These are phyloP conservation scores for Bradypodion pumilum DNA, from an alignment of 2,797 vertebrate species.

Conservation along the genomic window DNA sequence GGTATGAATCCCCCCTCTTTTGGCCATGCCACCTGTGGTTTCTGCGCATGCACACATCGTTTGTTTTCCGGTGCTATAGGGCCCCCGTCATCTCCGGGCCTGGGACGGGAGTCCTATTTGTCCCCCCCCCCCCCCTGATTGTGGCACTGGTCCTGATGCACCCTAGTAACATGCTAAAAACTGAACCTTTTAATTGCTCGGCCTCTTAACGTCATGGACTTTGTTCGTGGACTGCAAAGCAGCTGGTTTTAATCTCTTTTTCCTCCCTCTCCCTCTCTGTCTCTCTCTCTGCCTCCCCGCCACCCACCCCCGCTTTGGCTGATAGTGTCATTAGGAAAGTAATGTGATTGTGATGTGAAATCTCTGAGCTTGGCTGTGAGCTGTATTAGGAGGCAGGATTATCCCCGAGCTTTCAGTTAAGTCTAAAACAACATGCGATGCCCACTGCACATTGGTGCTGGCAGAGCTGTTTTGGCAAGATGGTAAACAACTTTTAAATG, in stretches of 20 bases:
- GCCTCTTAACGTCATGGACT: conserved; percentile 48
- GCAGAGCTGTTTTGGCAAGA: conserved; percentile 31
- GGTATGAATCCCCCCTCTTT: no score
- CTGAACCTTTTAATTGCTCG: conserved; percentile 50
- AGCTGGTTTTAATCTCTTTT: conserved; percentile 22
- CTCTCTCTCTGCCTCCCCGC: not conserved
- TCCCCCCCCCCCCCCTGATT: no score
- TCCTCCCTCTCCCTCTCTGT: not conserved
- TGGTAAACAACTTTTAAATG: conserved; percentile 74
- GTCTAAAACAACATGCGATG: conserved; percentile 37
- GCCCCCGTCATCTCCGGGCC: no score
- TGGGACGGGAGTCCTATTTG: no score
- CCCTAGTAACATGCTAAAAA: not conserved
- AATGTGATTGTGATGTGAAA: conserved; percentile 20
- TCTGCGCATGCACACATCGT: no score
- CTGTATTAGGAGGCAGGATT: conserved; percentile 35
- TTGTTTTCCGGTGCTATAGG: no score
- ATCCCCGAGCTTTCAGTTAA: conserved; percentile 14
- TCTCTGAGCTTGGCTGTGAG: not conserved
- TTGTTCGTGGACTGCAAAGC: conserved; percentile 28
- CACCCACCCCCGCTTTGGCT: not conserved
- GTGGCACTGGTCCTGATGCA: no score
- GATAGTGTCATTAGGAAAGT: conserved; percentile 44
- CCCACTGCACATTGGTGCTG: conserved; percentile 31
- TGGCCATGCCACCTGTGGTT: no score